Percentiles rank a stretch among this genome's conserved stretches.
Conservation (phyloP, 2,797 vertebrate genomes). For the Sphenopsis melanotis region DNA sequence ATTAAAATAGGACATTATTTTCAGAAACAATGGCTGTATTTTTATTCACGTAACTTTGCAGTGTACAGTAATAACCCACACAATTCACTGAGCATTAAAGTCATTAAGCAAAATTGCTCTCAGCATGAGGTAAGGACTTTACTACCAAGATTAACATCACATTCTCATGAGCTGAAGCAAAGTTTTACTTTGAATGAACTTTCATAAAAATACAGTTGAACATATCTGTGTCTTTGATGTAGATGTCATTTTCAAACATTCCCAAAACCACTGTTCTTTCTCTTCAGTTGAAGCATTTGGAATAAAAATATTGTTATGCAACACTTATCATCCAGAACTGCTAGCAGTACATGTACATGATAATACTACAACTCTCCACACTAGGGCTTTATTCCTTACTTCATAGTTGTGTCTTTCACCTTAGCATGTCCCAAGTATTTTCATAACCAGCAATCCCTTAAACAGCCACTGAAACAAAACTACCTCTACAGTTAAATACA, state of each 20-base stretch:
- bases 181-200: neutral
- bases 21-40: neutral
- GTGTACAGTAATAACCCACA: conserved; percentile 13
- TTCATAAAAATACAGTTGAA: neutral
- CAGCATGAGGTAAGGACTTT: neutral
- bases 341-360: neutral
- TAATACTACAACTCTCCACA: neutral
- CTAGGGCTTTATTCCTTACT: neutral
- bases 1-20: neutral
- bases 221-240: neutral
- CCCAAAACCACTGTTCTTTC: neutral
- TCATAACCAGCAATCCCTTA: neutral
- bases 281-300: neutral
- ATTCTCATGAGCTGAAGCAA: neutral
- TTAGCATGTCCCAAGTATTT: neutral
- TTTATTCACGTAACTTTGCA: neutral
- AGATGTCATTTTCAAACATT: neutral
- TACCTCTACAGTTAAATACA: neutral
- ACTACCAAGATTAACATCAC: conserved; percentile 3
- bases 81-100: conserved; percentile 24
- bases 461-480: neutral
- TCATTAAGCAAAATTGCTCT: conserved; percentile 39
- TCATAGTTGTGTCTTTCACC: neutral
- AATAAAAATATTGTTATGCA: neutral
- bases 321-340: neutral